A percentile compares a stretch with the other conserved stretches of the same genome.
Evolutionary conservation across 2,888 invertebrate species (phyloP).

Genomic region (Eristalis pertinax): DNA sequence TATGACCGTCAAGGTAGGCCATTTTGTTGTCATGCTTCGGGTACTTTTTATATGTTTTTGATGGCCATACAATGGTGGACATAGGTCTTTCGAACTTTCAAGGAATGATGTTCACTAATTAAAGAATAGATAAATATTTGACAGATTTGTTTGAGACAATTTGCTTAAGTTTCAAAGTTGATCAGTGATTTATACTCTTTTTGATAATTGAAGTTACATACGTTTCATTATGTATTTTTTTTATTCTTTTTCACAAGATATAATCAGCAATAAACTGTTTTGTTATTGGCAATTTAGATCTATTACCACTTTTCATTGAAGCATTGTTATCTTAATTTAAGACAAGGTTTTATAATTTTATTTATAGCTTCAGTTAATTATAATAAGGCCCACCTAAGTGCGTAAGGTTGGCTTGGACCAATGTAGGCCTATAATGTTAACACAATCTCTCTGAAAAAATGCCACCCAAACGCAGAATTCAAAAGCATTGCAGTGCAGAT

Average conservation of each 20-base stretch:
- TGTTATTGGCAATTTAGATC: background rate
- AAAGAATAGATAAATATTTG: slow-evolving; percentile 1
- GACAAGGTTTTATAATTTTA: too few relatives aligned
- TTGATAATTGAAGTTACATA: background rate
- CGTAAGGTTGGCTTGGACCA: too few relatives aligned
- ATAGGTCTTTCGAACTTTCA: background rate
- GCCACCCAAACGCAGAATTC: too few relatives aligned
- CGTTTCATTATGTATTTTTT: background rate
- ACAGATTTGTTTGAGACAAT: background rate
- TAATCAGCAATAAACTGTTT: background rate
- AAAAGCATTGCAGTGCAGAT: too few relatives aligned
- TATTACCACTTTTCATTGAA: background rate
- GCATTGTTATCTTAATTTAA: too few relatives aligned
- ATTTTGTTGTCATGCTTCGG: slow-evolving; percentile 36
- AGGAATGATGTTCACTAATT: background rate
- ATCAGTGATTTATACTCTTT: background rate
- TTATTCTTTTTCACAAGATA: background rate
- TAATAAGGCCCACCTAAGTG: too few relatives aligned
- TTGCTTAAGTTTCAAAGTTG: background rate
- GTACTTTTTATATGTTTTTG: slow-evolving; percentile 32
- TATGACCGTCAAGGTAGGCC: slow-evolving; percentile 30
- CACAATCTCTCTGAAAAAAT: too few relatives aligned
- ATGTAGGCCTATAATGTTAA: too few relatives aligned
- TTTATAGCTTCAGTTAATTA: too few relatives aligned
- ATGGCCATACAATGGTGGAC: slow-evolving; percentile 19